phyloP scores from a whole-genome alignment of 2,888 invertebrate genomes.

The Apodemia duryi region DNA sequence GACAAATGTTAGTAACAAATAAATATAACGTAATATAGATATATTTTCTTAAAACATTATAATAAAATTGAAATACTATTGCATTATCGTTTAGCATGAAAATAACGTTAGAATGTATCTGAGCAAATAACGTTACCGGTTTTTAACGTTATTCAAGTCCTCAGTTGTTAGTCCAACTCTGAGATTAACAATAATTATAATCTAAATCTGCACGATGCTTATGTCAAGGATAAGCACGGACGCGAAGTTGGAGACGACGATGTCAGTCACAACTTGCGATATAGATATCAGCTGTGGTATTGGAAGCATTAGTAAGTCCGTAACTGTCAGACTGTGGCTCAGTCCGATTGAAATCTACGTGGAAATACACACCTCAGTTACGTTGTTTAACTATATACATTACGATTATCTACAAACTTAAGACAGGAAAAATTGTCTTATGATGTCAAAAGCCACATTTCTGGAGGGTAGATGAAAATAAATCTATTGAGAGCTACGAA shows the following conservation, averaged over 20 bases:
- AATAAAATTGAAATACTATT: not conserved
- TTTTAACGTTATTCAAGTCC: constrained; percentile 2
- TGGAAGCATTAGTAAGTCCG: not conserved
- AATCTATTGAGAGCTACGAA: constrained; percentile 1
- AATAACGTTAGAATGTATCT: not conserved
- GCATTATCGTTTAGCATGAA: not conserved
- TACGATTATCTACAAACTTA: constrained; percentile 12
- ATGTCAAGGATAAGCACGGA: not conserved
- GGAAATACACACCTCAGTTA: constrained; percentile 6
- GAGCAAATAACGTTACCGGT: not conserved
- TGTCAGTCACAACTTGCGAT: not conserved
- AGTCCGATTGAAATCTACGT: constrained; percentile 9
- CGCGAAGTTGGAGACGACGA: not conserved
- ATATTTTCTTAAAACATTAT: not conserved
- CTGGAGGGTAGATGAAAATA: constrained; percentile 10
- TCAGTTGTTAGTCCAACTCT: constrained; percentile 19
- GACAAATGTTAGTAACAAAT: not conserved
- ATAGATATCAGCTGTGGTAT: constrained; percentile 6
- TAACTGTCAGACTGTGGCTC: constrained; percentile 1
- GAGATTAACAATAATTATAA: constrained; percentile 26
- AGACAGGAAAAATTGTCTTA: constrained; percentile 12
- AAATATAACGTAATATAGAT: not conserved
- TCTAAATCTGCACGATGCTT: constrained; percentile 22
- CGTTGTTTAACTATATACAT: constrained; percentile 11
- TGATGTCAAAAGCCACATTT: not conserved